phyloP scores from a whole-genome alignment of 2,797 vertebrate species.

The Forpus xanthops region DNA sequence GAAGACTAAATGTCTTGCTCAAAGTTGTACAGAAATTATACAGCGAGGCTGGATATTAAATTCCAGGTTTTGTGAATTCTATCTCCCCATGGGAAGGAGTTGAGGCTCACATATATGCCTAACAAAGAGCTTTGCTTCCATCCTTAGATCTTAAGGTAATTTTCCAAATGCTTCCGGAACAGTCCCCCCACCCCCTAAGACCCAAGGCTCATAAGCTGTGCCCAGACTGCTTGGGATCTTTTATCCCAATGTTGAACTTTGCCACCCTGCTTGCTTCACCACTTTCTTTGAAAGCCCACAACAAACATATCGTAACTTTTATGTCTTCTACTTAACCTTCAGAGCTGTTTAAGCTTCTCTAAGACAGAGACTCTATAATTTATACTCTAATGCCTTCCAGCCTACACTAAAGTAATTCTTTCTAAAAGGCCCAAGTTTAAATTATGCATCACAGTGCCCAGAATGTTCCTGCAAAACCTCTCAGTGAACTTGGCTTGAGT shows the following conservation, averaged over 20 bases:
- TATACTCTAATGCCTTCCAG: conserved; percentile 8
- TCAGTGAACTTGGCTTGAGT: neutral
- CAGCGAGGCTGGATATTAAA: neutral
- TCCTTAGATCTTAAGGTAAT: neutral
- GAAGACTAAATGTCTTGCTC: neutral
- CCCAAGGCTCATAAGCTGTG: neutral
- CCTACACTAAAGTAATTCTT: conserved; percentile 46
- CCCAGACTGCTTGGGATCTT: neutral
- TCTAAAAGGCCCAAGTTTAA: conserved; percentile 41
- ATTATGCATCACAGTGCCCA: neutral
- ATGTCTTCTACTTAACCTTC: conserved; percentile 60
- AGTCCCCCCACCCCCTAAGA: neutral
- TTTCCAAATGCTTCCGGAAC: neutral
- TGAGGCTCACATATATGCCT: neutral
- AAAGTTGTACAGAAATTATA: neutral
- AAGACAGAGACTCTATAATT: conserved; percentile 13
- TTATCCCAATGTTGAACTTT: neutral
- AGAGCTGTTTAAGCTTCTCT: conserved; percentile 22
- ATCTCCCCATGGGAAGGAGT: neutral
- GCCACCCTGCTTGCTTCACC: neutral
- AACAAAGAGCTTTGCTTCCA: neutral
- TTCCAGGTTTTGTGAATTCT: neutral
- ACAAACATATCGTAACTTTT: conserved; percentile 42
- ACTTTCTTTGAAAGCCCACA: neutral
- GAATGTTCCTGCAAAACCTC: neutral